Conservation (phyloP, 2,797 vertebrate genomes). For the Manis crassicaudata region DNA sequence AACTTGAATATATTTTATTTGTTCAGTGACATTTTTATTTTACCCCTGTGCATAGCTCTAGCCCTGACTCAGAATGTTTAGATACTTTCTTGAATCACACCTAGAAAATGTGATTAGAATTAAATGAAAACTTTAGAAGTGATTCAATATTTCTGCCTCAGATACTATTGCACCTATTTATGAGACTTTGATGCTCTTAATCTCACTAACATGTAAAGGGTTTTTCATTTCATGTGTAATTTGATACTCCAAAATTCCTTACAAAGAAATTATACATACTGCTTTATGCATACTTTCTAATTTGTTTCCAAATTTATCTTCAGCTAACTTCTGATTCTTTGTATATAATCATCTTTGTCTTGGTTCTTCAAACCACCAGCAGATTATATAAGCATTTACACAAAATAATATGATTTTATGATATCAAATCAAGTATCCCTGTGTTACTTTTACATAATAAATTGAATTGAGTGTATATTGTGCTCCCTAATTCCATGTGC, state of each 20-base stretch:
- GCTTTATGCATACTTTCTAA: not conserved
- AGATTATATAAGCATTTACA: constrained; percentile 20
- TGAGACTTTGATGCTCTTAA: not conserved
- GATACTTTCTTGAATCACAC: constrained; percentile 19
- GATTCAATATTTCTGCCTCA: not conserved
- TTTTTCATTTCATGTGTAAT: not conserved
- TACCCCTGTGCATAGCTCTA: not conserved
- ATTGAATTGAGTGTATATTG: not conserved
- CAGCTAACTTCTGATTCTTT: constrained; percentile 38
- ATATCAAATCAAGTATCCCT: not conserved
- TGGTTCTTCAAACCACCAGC: not conserved
- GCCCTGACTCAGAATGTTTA: not conserved
- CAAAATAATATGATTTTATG: not conserved
- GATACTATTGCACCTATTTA: not conserved
- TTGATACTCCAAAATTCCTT: not conserved
- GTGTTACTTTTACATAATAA: not conserved
- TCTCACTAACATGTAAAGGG: not conserved
- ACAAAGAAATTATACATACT: not conserved
- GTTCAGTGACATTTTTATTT: constrained; percentile 62
- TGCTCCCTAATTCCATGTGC: not conserved
- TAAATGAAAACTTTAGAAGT: constrained; percentile 1
- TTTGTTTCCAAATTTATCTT: constrained; percentile 11
- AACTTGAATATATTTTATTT: constrained; percentile 53
- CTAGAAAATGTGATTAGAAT: constrained; percentile 29
- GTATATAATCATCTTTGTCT: not conserved